phyloP scores from a whole-genome alignment of 2,113 vertebrate genomes.

The Cyanistes caeruleus region DNA sequence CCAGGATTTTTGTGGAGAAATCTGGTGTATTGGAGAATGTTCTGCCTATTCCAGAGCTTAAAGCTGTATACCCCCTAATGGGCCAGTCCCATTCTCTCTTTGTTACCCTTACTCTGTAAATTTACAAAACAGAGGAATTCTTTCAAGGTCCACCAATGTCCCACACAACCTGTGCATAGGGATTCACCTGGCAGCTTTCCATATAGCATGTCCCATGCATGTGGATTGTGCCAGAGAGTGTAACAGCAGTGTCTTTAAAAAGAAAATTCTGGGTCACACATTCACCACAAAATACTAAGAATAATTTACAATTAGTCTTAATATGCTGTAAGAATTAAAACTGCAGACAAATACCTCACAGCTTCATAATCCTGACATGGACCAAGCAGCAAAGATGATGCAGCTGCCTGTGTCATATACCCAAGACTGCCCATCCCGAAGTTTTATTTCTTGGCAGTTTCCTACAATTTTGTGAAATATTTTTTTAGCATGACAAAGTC shows the following conservation, averaged over 20 bases:
- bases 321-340: neutral
- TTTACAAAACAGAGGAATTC: neutral
- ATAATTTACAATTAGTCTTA: neutral
- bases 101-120: neutral
- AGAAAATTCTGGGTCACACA: neutral
- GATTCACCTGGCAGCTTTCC: neutral
- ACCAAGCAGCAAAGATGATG: neutral
- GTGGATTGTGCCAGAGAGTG: neutral
- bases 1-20: neutral
- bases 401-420: neutral
- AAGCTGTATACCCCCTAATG: neutral
- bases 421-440: constrained; percentile 9
- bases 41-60: neutral
- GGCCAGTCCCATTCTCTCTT: neutral
- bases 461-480: constrained; percentile 66
- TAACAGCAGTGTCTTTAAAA: neutral
- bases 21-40: neutral
- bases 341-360: neutral
- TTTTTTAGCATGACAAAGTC: constrained; percentile 75
- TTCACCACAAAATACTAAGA: neutral
- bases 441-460: constrained; percentile 71
- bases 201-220: fast-evolving
- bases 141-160: neutral
- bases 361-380: neutral
- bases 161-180: neutral